Percentiles rank a stretch among this genome's conserved stretches.
Evolutionary conservation across 2,888 invertebrate species (phyloP).

Genomic region (Ryuthela nishihirai): DNA sequence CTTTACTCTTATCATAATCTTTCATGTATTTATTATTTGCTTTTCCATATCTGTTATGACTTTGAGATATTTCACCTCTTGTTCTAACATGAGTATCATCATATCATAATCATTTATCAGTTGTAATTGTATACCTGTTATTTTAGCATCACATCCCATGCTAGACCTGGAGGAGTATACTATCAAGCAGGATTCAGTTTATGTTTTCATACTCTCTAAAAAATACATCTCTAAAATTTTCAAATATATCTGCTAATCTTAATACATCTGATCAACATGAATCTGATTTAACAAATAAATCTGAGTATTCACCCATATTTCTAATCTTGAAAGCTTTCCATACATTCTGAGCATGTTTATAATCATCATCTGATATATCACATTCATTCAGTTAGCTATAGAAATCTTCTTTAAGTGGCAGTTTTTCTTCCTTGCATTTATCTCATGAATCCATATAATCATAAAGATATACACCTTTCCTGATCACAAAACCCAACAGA

Average conservation of each 20-base stretch:
- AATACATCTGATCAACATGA: slow-evolving; percentile 45
- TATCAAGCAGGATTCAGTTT: slow-evolving; percentile 45
- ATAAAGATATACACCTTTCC: slow-evolving; percentile 46
- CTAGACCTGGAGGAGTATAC: slow-evolving; percentile 45
- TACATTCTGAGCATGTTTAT: slow-evolving; percentile 42
- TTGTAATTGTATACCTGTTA: slow-evolving; percentile 43
- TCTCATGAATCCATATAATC: slow-evolving; percentile 44
- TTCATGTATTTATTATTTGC: slow-evolving; percentile 24
- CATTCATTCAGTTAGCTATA: too few species aligned
- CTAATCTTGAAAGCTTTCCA: slow-evolving; percentile 42
- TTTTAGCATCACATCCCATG: slow-evolving; percentile 46
- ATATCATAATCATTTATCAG: slow-evolving; percentile 44
- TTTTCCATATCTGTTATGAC: slow-evolving; percentile 12
- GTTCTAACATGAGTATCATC: slow-evolving; percentile 43
- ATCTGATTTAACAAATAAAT: slow-evolving; percentile 41
- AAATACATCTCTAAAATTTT: slow-evolving; percentile 45
- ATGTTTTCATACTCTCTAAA: slow-evolving; percentile 40
- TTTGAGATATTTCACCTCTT: slow-evolving; percentile 36
- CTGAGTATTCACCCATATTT: slow-evolving; percentile 42
- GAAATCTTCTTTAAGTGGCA: too few species aligned
- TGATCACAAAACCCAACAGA: too few species aligned
- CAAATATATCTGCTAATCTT: slow-evolving; percentile 44
- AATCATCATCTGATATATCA: slow-evolving; percentile 36
- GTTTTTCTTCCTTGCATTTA: slow-evolving; percentile 42
- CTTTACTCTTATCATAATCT: slow-evolving; percentile 16